Evolutionary conservation across 2,888 invertebrate species (phyloP), one percentile per base, ranked within the genome.

Genomic region (Aphidoletes aphidimyza): DNA sequence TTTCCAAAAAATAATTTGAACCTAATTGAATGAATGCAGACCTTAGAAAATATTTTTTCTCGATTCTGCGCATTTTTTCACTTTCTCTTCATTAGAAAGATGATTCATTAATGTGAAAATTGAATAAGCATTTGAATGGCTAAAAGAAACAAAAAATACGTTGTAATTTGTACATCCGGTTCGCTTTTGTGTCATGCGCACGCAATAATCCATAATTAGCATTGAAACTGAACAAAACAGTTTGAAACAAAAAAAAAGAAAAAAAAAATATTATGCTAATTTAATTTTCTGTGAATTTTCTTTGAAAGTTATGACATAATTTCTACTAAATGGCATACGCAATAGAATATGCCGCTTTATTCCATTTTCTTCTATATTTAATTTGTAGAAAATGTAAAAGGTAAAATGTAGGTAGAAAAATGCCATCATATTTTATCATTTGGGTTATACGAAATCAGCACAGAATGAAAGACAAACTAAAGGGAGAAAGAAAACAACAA

Each of bases 31-130:
- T 54, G 69, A 69, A 17, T 69, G 69, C 30, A 69, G 34, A 34
- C 30, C 69, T 69, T 14, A 69, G 30, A 69, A 69, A 11, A 30
- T 54, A 54, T 69, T 26, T 69, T 26, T 69, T 54, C 54, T 22
- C 22, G 54, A 54, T 54, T 69, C 30, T 69, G 11, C 69, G 26
- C 69, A 69, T 69, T 54, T 22, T 54, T n/a, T n/a, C n/a, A 54
- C 26, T 54, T 26, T 22, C 22, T 54, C 54, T 6, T 69, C n/a
- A n/a, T 30, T 30, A 34, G 30, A 34, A 69, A 30, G 69, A 69
- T 69, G 34, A 69, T 69, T 69, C 69, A 69, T 69, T 69, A 11
- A 30, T 69, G 69, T 69, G 30, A 34, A 17, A 69, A 69, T 69
- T 69, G 34, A 69, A 69, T 34, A 30, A 69, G 14, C 26, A 69